Percentiles rank a stretch among this genome's conserved stretches.
Conservation (phyloP, 1,140 invertebrate genomes). For the Hyles euphorbiae region DNA sequence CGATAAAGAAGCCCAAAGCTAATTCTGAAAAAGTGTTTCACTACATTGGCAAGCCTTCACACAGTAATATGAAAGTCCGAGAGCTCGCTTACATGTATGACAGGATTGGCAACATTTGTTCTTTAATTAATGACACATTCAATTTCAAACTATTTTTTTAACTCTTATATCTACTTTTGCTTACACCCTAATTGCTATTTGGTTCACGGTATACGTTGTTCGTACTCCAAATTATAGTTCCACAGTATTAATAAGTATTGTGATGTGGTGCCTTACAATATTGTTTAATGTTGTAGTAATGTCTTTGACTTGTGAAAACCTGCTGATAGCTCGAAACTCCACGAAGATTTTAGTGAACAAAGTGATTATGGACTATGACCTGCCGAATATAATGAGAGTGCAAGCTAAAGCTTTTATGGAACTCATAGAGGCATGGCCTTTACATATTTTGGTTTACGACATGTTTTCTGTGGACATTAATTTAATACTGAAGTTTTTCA, state of each 20-base stretch:
- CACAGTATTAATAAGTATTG: conserved; percentile 24
- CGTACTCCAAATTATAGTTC: conserved; percentile 14
- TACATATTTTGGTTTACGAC: conserved; percentile 41
- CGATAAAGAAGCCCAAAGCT: conserved; percentile 12
- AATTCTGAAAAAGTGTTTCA: conserved; percentile 20
- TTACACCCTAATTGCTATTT: conserved; percentile 47
- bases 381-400: conserved; percentile 33
- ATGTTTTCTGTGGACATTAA: conserved; percentile 51
- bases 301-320: conserved; percentile 39
- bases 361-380: conserved; percentile 49
- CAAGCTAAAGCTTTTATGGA: conserved; percentile 55
- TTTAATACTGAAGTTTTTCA: conserved; percentile 49
- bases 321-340: conserved; percentile 30
- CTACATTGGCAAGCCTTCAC: conserved; percentile 30
- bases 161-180: conserved; percentile 41
- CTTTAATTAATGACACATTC: conserved; percentile 39
- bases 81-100: conserved; percentile 36
- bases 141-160: conserved; percentile 47
- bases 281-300: conserved; percentile 35
- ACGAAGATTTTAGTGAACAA: conserved; percentile 44
- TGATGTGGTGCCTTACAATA: conserved; percentile 36
- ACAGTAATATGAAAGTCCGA: conserved; percentile 35
- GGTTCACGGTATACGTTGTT: conserved; percentile 41
- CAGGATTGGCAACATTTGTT: conserved; percentile 36
- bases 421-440: conserved; percentile 42